phyloP scores from a whole-genome alignment of 2,888 invertebrate genomes.

The Hermaeophaga mercurialis region DNA sequence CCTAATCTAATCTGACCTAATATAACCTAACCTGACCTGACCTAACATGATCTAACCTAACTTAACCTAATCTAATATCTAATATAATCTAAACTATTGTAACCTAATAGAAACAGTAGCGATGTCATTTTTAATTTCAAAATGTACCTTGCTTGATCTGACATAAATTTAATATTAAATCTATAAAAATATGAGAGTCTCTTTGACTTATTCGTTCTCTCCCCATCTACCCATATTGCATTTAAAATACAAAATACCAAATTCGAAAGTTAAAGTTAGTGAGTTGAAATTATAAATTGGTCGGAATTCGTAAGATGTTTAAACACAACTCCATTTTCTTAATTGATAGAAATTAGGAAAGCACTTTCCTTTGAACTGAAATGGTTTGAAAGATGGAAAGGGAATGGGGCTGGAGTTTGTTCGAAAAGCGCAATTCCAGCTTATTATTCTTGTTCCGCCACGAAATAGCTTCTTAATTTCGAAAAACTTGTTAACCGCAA shows the following conservation, averaged over 20 bases:
- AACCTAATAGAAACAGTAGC: too few relatives aligned
- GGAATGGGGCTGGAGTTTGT: slow-evolving; percentile 34
- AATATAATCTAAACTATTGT: too few relatives aligned
- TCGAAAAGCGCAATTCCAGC: slow-evolving; percentile 46
- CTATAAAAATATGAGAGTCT: too few relatives aligned
- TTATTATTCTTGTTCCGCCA: slow-evolving; percentile 53
- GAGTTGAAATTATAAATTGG: slow-evolving; percentile 4
- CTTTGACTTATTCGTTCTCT: too few relatives aligned
- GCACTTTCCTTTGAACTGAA: slow-evolving; percentile 52
- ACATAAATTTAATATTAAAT: too few relatives aligned
- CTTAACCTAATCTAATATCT: too few relatives aligned
- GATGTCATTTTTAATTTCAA: too few relatives aligned
- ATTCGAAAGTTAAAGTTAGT: slow-evolving; percentile 4
- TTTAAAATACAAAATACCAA: slow-evolving; percentile 4
- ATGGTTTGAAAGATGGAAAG: neutral
- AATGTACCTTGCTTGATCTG: too few relatives aligned
- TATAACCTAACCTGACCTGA: too few relatives aligned
- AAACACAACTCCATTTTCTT: slow-evolving; percentile 52
- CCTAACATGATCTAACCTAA: too few relatives aligned
- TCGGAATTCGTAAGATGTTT: slow-evolving; percentile 40
- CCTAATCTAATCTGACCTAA: too few relatives aligned
- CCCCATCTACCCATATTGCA: too few relatives aligned
- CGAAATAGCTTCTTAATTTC: slow-evolving; percentile 56
- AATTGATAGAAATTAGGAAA: slow-evolving; percentile 53
- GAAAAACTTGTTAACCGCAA: slow-evolving; percentile 56